Percentiles rank a stretch among this genome's conserved stretches.
These are phyloP conservation scores for Fabriciana adippe DNA, from an alignment of 2,888 invertebrate genomes.

Conservation along the genomic window DNA sequence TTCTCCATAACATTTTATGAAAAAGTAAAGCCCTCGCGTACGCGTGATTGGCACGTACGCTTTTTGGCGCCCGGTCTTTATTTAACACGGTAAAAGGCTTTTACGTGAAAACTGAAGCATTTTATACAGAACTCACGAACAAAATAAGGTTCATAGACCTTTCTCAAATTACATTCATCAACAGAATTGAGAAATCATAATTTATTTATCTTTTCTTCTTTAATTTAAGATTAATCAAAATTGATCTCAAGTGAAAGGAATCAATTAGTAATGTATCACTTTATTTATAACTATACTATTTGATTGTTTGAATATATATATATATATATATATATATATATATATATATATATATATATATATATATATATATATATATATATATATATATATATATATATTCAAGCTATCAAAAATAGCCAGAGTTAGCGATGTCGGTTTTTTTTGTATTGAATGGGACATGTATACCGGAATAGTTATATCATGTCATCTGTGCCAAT, in stretches of 20 bases:
- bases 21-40: slow-evolving; percentile 37
- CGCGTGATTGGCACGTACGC: slow-evolving; percentile 40
- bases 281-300: too few species aligned
- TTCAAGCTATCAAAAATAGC: too few species aligned
- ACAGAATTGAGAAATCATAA: slow-evolving; percentile 15
- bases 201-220: slow-evolving; percentile 30
- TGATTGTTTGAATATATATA: too few species aligned
- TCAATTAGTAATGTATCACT: neutral
- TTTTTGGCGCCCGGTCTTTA: slow-evolving; percentile 38
- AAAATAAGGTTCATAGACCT: slow-evolving; percentile 27
- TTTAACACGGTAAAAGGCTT: slow-evolving; percentile 36
- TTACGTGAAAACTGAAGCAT: slow-evolving; percentile 35
- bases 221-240: slow-evolving; percentile 8
- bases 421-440: too few species aligned
- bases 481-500: too few species aligned
- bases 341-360: too few species aligned
- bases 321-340: too few species aligned
- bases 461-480: too few species aligned
- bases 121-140: slow-evolving; percentile 29
- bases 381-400: too few species aligned
- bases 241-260: neutral
- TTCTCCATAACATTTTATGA: slow-evolving; percentile 38
- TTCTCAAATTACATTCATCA: slow-evolving; percentile 26
- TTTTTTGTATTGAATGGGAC: too few species aligned
- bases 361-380: too few species aligned